These are phyloP conservation scores for Chionodraco myersi DNA, from an alignment of 2,113 vertebrate species.

Conservation along the genomic window DNA sequence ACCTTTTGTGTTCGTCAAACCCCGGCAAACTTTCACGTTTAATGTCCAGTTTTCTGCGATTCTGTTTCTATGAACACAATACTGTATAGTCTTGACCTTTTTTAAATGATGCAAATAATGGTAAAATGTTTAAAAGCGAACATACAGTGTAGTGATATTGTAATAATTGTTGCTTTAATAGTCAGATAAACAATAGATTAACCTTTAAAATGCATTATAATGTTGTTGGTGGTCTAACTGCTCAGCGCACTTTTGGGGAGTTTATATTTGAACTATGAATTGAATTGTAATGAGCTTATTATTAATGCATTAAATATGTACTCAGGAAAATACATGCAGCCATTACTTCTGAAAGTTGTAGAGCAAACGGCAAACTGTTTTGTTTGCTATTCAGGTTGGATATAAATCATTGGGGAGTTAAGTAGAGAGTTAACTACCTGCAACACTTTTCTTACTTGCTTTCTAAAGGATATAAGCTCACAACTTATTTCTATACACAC, in stretches of 20 bases:
- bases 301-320: conserved; percentile 9
- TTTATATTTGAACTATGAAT: conserved; percentile 26
- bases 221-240: conserved; percentile 9
- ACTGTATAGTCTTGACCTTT: not conserved
- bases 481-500: not conserved
- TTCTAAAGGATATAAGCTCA: not conserved
- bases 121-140: not conserved
- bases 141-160: not conserved
- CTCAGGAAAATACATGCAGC: not conserved
- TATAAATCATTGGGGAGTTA: not conserved
- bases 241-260: not conserved
- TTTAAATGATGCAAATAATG: not conserved
- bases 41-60: too few species aligned
- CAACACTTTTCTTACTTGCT: not conserved
- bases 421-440: not conserved
- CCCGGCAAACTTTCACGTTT: too few species aligned
- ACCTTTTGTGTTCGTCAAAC: too few species aligned
- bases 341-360: not conserved
- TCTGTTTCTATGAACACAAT: too few species aligned
- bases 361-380: not conserved
- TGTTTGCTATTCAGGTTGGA: not conserved
- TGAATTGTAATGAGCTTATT: conserved; percentile 25
- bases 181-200: conserved; percentile 24
- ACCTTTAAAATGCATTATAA: conserved; percentile 30
- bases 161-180: not conserved